Evolutionary conservation across 2,888 invertebrate species (phyloP), one percentile per base, ranked within the genome.

Genomic region (Pyrgus malvae): DNA sequence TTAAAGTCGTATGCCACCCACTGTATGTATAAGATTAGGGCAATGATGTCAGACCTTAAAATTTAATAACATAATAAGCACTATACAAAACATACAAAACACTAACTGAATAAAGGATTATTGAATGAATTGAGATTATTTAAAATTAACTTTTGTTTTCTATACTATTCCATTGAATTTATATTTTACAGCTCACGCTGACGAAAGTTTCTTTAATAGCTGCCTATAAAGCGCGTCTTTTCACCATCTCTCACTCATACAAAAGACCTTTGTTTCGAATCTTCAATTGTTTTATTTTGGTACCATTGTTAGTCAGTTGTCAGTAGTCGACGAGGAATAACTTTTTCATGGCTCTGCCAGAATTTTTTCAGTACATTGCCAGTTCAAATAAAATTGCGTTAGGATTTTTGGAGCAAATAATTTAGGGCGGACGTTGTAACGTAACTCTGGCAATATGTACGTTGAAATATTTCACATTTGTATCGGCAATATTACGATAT

Each of bases 251-350:
- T 44, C 29, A 44, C 35, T 41, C 12, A 12, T n/a, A 51, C 51
- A 51, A 51, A 51, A 53, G 53, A 38, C 11, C 21, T 45, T 53
- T 45, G 53, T 45, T 45, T 53, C 38, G 23, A 21, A 44, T 44
- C 51, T 44, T 44, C 53, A 53, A 45, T 53, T 38, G 45, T 45
- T 45, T 38, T 38, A 53, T 38, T 51, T 38, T 42, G 25, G 31
- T 38, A 16, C 37, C 19, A 45, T 45, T 53, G 44, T 45, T 29
- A 53, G 35, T 25, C 35, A 51, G 51, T 44, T 44, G 37, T 50
- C 29, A 41, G 31, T 31, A 29, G 37, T 45, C 11, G 9, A 16
- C 14, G 29, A 45, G 38, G 29, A 37, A 44, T 27, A 53, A 51
- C 44, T 53, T 53, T 45, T 45, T 53, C 37, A 53, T 45, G 25